These are phyloP conservation scores for Dasyprocta punctata DNA, from an alignment of 2,113 vertebrate species.

Conservation along the genomic window DNA sequence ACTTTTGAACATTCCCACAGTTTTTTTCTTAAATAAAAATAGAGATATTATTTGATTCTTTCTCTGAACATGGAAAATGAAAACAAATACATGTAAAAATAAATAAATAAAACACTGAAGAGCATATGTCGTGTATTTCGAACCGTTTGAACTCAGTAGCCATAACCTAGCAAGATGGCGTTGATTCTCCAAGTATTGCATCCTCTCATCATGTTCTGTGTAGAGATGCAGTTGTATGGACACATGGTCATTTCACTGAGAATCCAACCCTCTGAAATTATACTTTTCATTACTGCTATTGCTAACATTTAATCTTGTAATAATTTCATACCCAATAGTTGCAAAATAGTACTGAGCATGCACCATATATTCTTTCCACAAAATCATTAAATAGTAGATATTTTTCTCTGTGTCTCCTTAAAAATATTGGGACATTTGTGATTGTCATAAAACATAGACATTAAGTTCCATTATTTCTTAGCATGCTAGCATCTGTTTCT, in stretches of 20 bases:
- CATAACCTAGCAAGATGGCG: neutral
- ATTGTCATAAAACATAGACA: neutral
- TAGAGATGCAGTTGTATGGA: neutral
- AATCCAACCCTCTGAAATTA: neutral
- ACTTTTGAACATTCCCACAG: neutral
- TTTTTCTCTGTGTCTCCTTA: neutral
- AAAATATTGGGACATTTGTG: neutral
- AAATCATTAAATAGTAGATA: neutral
- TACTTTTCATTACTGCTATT: neutral
- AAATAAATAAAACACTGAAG: neutral
- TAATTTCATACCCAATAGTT: neutral
- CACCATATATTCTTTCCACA: neutral
- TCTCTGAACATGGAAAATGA: neutral
- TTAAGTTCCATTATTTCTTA: neutral
- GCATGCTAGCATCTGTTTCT: neutral
- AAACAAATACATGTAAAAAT: neutral
- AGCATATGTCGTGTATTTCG: neutral
- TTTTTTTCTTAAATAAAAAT: neutral
- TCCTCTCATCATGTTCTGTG: accelerated
- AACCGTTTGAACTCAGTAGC: accelerated
- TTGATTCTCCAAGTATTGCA: neutral
- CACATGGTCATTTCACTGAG: too few relatives aligned
- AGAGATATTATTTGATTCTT: neutral
- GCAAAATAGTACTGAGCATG: neutral
- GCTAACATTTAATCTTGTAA: neutral